phyloP scores from a whole-genome alignment of 2,888 invertebrate genomes.

The Drosophila bunnanda region DNA sequence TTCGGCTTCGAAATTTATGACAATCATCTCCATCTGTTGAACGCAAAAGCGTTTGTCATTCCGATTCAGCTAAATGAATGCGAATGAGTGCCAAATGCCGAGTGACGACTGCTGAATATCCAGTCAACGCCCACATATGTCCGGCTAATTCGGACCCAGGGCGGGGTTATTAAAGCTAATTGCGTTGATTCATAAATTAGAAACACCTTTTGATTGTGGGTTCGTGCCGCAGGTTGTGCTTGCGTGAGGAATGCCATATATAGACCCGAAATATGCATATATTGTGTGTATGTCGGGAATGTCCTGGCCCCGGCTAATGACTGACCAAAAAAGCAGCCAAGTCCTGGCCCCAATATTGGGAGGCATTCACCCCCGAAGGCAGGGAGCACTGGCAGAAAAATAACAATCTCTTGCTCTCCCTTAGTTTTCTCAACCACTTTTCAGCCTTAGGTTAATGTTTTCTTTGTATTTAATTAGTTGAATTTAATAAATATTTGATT shows the following conservation, averaged over 20 bases:
- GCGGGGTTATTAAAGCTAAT: constrained; percentile 65
- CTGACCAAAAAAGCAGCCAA: constrained; percentile 8
- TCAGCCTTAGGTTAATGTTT: not conserved
- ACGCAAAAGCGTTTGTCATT: constrained; percentile 33
- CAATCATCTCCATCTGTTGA: constrained; percentile 45
- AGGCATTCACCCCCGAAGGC: not conserved
- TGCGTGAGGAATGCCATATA: constrained; percentile 19
- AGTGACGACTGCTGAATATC: constrained; percentile 39
- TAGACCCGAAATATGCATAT: not conserved
- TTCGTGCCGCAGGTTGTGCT: constrained; percentile 44
- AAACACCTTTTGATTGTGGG: constrained; percentile 70
- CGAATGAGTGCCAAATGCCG: constrained; percentile 41
- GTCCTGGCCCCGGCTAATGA: constrained; percentile 17
- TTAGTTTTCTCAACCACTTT: not conserved
- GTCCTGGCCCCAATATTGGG: not conserved
- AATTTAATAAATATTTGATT: not conserved
- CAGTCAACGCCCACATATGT: constrained; percentile 29
- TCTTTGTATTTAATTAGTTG: not conserved
- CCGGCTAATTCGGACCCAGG: constrained; percentile 45
- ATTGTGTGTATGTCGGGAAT: not conserved
- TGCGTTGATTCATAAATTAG: constrained; percentile 76
- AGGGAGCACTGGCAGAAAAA: not conserved
- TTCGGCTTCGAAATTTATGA: constrained; percentile 20
- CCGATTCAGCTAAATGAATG: constrained; percentile 45
- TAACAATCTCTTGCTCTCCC: too few species aligned